phyloP scores from a whole-genome alignment of 2,113 vertebrate genomes.

The Noturus placidus region DNA sequence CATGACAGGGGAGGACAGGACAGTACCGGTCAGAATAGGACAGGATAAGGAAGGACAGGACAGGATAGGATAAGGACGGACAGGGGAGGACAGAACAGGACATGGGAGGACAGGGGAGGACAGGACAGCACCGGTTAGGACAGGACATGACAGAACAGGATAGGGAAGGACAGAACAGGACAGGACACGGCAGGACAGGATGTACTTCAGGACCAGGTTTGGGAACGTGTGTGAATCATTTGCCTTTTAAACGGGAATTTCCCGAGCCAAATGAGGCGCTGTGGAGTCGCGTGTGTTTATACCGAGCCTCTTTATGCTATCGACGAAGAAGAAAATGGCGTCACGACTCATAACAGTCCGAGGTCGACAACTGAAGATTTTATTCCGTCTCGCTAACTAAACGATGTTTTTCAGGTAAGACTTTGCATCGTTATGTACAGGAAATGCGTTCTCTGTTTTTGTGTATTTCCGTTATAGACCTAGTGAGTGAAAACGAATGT shows the following conservation, averaged over 20 bases:
- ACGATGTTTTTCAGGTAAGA: slow-evolving; percentile 60
- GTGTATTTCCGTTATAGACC: neutral
- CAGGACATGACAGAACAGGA: no score
- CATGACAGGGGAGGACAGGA: no score
- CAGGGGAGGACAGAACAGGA: no score
- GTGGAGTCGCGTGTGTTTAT: neutral
- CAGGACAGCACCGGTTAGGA: no score
- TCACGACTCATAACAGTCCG: slow-evolving; percentile 55
- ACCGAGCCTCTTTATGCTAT: no score
- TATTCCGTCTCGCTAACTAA: slow-evolving; percentile 46
- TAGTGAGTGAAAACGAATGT: neutral
- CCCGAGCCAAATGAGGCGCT: slow-evolving; percentile 25
- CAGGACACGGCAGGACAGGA: neutral
- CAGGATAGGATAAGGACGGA: no score
- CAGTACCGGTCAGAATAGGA: no score
- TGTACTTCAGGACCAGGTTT: neutral
- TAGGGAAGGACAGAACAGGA: no score
- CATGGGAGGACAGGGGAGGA: no score
- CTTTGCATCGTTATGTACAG: neutral
- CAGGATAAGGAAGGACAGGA: no score
- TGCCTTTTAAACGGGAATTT: neutral
- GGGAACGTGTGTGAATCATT: neutral
- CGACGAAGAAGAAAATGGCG: slow-evolving; percentile 54
- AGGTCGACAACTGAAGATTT: slow-evolving; percentile 29
- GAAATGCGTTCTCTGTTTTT: neutral